Base-by-base conservation (phyloP, 2,797 vertebrate genomes). In the Picus viridis region DNA sequence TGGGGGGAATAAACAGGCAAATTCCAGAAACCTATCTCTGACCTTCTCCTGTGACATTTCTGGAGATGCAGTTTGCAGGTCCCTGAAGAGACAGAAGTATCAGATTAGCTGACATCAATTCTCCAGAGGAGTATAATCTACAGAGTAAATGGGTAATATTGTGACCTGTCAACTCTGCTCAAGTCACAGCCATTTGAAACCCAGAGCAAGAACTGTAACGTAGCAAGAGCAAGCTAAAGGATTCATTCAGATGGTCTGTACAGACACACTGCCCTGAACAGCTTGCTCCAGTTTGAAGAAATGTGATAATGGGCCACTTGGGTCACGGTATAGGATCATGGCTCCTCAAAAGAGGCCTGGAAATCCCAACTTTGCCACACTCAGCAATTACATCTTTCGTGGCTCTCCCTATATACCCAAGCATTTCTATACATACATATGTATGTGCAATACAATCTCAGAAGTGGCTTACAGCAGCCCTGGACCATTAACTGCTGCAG, bases 81-180 rank as follows among this genome's bases (percentile, higher is more conserved):
- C 70, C 81, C 90, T 43, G 63, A 79, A 84, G 90, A 49, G 5
- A 1, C 2, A 59, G 47, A 58, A 79, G 88, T 76, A 74, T 34
- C 72, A 78, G 62, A 63, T 81, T 85, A 96, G 45, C 56, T 56
- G 80, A 76, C 68, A 93, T 9, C 89, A 81, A 58, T 89, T 93
- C 82, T 79, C 89, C 30, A 49, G 64, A 59, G 70, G 41, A 77
- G 77, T 32, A 89, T 61, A 89, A 95, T 90, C 82, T 93, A 81
- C 80, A 76, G 63, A 85, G 51, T 75, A 74, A 88, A 75, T 67
- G 43, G 64, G 59, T 92, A 92, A 90, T 49, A 86, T 62, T 95
- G 56, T 58, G 76, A 34, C 86, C 81, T 91, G 67, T 65, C 75
- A 87, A 64, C 32, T 91, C 45, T n/a, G 56, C 9, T 94, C 77